Evolutionary conservation across 1,140 invertebrate genomes (phyloP), one percentile per base, ranked within the genome.

Genomic region (Potamilus streckersoni): DNA sequence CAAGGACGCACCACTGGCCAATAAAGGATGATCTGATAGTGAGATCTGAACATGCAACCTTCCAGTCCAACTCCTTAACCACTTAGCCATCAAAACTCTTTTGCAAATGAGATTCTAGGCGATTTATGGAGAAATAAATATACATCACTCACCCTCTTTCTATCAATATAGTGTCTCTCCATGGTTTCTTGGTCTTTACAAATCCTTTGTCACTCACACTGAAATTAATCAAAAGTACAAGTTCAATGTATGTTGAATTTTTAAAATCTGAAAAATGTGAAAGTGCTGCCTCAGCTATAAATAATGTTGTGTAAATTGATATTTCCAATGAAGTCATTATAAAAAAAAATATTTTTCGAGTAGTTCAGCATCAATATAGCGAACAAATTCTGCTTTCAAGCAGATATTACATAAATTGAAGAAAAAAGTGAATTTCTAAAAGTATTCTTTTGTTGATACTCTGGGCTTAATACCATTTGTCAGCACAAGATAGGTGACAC

Each of bases 121-220:
- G 14, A 12, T 68, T 49, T 68, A n/a, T 68, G 15, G 15, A 71
- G 13, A 62, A 60, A 31, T 31, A 31, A 23, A 60, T 17, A 31
- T 11, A 31, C 15, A 6, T 27, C 56, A 72, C 76, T 80, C 83
- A 91, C 91, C 91, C 91, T 85, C 94, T 95, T 90, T 98, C 96
- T 80, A 98, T 95, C n/a, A 98, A 91, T 66, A 92, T 84, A 14
- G 90, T 90, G 71, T 92, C 89, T 68, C 91, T 83, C 92, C 92
- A 92, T 11, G 80, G 76, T 73, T 85, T 85, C 66, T 78, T 84
- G 55, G 78, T 82, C 31, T 79, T 78, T 12, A 86, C 81, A 76
- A 83, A 80, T n/a, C 75, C 76, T 17, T 80, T 73, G 49, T 66
- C 79, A 68, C 79, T 64, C 15, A 82, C 62, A 79, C 82, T 81